phyloP scores from a whole-genome alignment of 2,888 invertebrate species.

The Leucophora obtusa region DNA sequence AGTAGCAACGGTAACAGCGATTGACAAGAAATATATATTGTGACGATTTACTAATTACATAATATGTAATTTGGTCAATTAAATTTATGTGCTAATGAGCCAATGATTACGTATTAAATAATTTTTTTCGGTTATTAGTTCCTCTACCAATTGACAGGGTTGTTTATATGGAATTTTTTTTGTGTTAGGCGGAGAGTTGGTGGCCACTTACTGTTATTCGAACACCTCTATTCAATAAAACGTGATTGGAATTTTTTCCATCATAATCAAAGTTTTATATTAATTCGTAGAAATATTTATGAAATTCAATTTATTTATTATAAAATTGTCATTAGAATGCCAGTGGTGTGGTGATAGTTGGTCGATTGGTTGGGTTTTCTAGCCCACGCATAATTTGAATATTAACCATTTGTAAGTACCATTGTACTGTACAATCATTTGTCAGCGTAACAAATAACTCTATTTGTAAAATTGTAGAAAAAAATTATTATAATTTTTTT shows the following conservation, averaged over 20 bases:
- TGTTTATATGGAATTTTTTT: constrained; percentile 34
- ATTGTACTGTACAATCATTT: constrained; percentile 11
- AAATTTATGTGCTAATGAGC: constrained; percentile 73
- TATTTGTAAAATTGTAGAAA: constrained; percentile 50
- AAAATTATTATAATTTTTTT: constrained; percentile 17
- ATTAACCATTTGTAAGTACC: neutral
- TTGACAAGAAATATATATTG: constrained; percentile 39
- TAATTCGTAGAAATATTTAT: constrained; percentile 35
- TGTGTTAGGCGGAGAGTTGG: constrained; percentile 17
- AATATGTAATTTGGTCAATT: constrained; percentile 74
- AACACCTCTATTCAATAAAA: constrained; percentile 42
- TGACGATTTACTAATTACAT: constrained; percentile 73
- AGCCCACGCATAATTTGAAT: constrained; percentile 53
- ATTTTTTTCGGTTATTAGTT: constrained; percentile 37
- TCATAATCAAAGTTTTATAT: neutral
- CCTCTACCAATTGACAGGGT: neutral
- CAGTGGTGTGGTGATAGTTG: constrained; percentile 41
- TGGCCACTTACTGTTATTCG: constrained; percentile 29
- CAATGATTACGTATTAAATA: constrained; percentile 68
- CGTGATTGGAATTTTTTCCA: constrained; percentile 43
- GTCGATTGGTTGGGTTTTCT: constrained; percentile 32
- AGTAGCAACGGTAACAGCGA: constrained; percentile 5
- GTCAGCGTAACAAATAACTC: constrained; percentile 54
- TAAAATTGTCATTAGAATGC: constrained; percentile 59
- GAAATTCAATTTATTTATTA: constrained; percentile 28